Percentiles rank a stretch among this genome's conserved stretches.
Evolutionary conservation across 2,113 vertebrate genomes (phyloP).

Genomic region (Mixornis gularis): DNA sequence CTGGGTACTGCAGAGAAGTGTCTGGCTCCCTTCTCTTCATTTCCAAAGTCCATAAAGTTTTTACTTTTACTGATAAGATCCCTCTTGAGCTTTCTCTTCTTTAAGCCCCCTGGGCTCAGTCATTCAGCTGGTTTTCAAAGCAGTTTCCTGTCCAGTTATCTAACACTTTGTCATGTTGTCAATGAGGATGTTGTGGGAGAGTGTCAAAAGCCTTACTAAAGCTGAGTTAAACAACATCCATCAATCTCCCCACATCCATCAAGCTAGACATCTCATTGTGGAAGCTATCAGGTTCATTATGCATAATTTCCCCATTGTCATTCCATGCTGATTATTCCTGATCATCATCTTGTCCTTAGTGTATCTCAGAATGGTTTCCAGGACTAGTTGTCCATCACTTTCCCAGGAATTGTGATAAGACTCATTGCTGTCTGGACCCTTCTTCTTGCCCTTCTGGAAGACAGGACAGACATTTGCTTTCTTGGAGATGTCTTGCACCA

Average conservation of each 20-base stretch:
- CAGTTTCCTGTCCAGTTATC: background rate
- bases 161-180: background rate
- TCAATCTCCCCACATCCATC: background rate
- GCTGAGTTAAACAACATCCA: background rate
- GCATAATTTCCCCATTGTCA: background rate
- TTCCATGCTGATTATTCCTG: background rate
- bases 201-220: background rate
- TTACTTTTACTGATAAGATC: background rate
- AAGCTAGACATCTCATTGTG: background rate
- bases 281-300: background rate
- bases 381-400: background rate
- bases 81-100: background rate
- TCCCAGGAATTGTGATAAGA: background rate
- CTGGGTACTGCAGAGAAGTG: background rate
- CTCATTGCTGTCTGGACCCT: background rate
- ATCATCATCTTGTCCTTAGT: background rate
- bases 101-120: background rate
- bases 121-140: background rate
- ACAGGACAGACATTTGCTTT: background rate
- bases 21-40: background rate
- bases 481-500: background rate
- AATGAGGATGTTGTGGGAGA: background rate
- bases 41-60: background rate
- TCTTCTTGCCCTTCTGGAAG: background rate
- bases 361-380: background rate